Evolutionary conservation across 2,888 invertebrate species (phyloP).

Genomic region (Chromoteleia sp.): DNA sequence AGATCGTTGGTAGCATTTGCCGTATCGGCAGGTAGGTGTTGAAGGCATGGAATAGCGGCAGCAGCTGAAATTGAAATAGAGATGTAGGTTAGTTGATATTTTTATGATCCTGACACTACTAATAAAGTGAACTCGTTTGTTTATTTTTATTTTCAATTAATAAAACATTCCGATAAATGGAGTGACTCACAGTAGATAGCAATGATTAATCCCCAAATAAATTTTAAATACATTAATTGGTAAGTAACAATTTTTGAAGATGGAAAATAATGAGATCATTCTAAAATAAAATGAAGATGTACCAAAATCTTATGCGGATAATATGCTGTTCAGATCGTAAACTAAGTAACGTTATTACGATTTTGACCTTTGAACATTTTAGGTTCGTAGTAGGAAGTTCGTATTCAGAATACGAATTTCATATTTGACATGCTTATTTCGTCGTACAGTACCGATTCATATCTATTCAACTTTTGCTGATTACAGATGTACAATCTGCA

Average conservation of each 20-base stretch:
- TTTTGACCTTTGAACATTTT: too few species aligned
- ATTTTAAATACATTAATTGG: too few species aligned
- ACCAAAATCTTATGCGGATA: background rate
- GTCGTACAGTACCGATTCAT: background rate
- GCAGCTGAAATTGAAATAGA: slow-evolving; percentile 17
- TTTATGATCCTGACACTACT: slow-evolving; percentile 6
- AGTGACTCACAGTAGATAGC: too few species aligned
- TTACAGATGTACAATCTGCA: background rate
- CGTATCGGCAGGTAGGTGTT: background rate
- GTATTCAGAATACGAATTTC: background rate
- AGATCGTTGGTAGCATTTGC: slow-evolving; percentile 15
- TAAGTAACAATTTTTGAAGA: too few species aligned
- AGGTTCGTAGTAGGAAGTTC: background rate
- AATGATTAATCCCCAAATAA: too few species aligned
- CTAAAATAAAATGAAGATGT: background rate
- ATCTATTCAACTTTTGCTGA: background rate
- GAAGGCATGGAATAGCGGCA: background rate
- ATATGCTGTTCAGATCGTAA: background rate
- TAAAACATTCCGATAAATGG: too few species aligned
- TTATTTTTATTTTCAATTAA: too few species aligned
- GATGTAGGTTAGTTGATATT: slow-evolving; percentile 4
- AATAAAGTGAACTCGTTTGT: too few species aligned
- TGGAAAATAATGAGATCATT: too few species aligned
- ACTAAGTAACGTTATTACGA: background rate
- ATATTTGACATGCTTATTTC: slow-evolving; percentile 1